phyloP scores from a whole-genome alignment of 2,113 vertebrate genomes.

The Isichthys henryi region DNA sequence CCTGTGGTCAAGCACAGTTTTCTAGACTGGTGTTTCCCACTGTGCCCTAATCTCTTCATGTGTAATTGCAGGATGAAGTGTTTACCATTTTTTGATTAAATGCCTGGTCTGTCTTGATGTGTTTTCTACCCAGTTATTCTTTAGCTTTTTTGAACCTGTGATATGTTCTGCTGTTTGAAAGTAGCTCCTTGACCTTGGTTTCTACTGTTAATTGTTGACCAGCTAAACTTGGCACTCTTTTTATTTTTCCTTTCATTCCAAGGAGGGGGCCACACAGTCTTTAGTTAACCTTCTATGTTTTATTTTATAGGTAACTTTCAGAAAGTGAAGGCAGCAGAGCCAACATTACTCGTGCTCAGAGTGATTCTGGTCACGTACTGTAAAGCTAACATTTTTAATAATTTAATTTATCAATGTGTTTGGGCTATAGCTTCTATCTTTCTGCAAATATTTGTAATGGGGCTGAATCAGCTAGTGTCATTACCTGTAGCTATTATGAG shows the following conservation, averaged over 20 bases:
- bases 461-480: not conserved
- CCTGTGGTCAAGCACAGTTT: not conserved
- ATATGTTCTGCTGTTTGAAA: not conserved
- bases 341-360: not conserved
- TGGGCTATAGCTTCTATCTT: not conserved
- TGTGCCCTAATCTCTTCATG: not conserved
- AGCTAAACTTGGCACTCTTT: not conserved
- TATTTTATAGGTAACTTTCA: not conserved
- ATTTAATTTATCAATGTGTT: not conserved
- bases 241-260: not conserved
- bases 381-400: not conserved
- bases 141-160: not conserved
- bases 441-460: not conserved
- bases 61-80: not conserved
- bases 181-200: not conserved
- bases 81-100: not conserved
- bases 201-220: not conserved
- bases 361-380: not conserved
- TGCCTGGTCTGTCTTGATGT: not conserved
- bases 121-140: not conserved
- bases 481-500: not conserved
- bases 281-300: not conserved
- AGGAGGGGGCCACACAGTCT: not conserved
- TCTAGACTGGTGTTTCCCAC: not conserved
- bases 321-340: not conserved